Percentiles rank a stretch among this genome's conserved stretches.
Evolutionary conservation across 2,797 vertebrate genomes (phyloP).

Genomic region (Distichodus sexfasciatus): DNA sequence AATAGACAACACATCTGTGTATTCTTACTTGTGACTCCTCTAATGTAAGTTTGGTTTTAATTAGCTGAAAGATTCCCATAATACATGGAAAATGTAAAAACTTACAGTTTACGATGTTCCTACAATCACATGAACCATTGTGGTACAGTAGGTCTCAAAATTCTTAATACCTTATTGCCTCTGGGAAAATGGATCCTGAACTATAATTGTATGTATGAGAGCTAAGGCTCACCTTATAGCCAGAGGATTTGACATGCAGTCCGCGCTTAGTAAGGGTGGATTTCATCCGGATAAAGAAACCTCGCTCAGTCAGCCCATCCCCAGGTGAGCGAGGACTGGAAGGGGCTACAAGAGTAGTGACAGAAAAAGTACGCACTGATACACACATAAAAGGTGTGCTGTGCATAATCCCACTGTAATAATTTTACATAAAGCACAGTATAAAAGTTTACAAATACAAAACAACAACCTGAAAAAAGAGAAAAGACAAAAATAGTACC

Average conservation of each 20-base stretch:
- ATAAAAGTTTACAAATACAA: too few relatives aligned
- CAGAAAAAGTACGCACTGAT: not conserved
- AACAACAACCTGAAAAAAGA: too few relatives aligned
- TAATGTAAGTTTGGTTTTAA: slow-evolving; percentile 26
- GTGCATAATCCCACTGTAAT: not conserved
- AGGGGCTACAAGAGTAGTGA: slow-evolving; percentile 60
- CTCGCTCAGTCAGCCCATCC: slow-evolving; percentile 71
- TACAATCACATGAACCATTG: not conserved
- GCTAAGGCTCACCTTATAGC: slow-evolving; percentile 80
- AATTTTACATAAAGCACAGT: not conserved
- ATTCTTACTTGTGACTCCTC: not conserved
- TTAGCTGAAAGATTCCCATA: not conserved
- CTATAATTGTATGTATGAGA: not conserved
- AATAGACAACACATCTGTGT: too few relatives aligned
- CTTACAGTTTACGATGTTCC: not conserved
- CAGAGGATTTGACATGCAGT: slow-evolving; percentile 88
- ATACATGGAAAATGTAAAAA: not conserved
- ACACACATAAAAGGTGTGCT: not conserved
- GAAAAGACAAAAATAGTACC: too few relatives aligned
- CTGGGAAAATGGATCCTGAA: not conserved
- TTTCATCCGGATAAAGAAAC: slow-evolving; percentile 90
- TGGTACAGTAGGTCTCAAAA: not conserved
- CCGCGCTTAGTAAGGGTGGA: slow-evolving; percentile 89
- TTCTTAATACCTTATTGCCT: slow-evolving; percentile 35
- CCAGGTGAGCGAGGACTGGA: slow-evolving; percentile 68